Conservation (phyloP, 2,888 invertebrate genomes). For the Busseola fusca region DNA sequence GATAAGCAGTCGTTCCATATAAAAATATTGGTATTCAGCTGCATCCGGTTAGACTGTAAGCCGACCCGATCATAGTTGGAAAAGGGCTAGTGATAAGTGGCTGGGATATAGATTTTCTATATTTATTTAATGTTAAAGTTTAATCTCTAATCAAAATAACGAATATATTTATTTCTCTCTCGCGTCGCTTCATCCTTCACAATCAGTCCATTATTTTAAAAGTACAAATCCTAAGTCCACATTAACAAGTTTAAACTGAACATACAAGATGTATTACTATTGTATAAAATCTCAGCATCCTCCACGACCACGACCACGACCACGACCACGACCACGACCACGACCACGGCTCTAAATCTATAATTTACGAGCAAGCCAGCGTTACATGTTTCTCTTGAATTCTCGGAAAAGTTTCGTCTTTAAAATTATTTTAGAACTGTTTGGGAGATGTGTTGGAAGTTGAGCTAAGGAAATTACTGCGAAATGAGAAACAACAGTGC, state of each 20-base stretch:
- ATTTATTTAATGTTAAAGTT: background rate
- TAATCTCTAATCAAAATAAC: background rate
- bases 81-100: background rate
- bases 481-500: background rate
- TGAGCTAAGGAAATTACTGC: conserved; percentile 1
- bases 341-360: conserved; percentile 39
- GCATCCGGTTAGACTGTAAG: background rate
- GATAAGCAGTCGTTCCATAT: background rate
- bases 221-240: conserved; percentile 10
- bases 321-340: background rate
- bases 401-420: conserved; percentile 37
- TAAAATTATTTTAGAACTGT: conserved; percentile 35
- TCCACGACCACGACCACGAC: conserved; percentile 12
- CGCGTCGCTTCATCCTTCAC: background rate
- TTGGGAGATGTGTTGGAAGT: background rate
- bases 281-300: conserved; percentile 20
- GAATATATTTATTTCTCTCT: background rate
- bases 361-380: conserved; percentile 46
- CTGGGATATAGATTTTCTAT: background rate
- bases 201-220: conserved; percentile 8
- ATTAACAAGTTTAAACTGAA: conserved; percentile 26
- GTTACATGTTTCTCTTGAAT: conserved; percentile 45
- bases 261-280: conserved; percentile 52
- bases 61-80: background rate
- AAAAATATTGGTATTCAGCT: background rate